Evolutionary conservation across 2,113 vertebrate species (phyloP).

Genomic region (Halcyon senegalensis): DNA sequence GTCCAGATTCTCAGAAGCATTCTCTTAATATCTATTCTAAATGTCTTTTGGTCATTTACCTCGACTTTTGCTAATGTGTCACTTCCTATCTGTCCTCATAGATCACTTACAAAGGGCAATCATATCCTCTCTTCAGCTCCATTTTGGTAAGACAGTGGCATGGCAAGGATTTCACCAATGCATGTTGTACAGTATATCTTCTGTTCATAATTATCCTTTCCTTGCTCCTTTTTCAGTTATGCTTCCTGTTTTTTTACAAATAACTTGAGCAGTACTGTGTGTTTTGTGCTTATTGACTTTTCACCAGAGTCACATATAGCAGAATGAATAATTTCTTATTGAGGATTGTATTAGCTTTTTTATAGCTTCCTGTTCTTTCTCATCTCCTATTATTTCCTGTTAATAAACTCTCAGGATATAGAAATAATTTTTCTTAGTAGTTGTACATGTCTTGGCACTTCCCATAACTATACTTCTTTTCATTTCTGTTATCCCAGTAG

Average conservation of each 20-base stretch:
- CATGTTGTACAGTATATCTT: background rate
- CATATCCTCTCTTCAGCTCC: background rate
- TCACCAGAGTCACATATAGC: background rate
- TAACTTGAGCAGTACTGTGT: background rate
- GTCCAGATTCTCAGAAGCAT: background rate
- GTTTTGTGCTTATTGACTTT: background rate
- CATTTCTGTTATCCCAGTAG: background rate
- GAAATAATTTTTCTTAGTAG: background rate
- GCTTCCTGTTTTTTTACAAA: background rate
- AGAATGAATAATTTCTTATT: background rate
- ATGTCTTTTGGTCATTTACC: background rate
- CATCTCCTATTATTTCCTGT: background rate
- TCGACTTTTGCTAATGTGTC: background rate
- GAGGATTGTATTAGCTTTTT: background rate
- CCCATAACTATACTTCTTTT: background rate
- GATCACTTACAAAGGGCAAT: background rate
- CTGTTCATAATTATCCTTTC: background rate
- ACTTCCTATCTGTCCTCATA: background rate
- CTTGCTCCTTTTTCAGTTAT: background rate
- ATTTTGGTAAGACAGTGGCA: background rate
- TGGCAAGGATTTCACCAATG: background rate
- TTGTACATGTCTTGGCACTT: background rate
- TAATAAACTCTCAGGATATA: background rate
- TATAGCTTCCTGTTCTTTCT: constrained; percentile 20
- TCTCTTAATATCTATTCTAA: background rate